phyloP scores from a whole-genome alignment of 2,888 invertebrate genomes.

The Zaprionus lineosus region DNA sequence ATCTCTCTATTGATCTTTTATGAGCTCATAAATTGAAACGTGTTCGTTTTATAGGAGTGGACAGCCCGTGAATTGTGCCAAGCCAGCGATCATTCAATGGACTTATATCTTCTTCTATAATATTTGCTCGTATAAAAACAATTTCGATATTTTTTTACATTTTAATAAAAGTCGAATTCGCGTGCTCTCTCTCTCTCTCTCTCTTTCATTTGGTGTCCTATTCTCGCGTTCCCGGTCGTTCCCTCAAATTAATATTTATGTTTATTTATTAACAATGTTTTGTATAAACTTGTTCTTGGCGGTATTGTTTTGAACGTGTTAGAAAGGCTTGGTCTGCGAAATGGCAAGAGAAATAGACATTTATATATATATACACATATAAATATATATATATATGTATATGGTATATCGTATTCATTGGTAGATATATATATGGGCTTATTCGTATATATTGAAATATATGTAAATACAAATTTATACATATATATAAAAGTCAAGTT shows the following conservation, averaged over 20 bases:
- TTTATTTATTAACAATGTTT: conserved; percentile 76
- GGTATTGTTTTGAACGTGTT: conserved; percentile 76
- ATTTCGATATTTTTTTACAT: conserved; percentile 17
- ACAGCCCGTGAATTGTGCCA: conserved; percentile 35
- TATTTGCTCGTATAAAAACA: conserved; percentile 21
- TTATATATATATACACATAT: not conserved
- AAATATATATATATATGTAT: not conserved
- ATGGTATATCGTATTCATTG: too few species aligned
- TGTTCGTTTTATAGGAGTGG: conserved; percentile 55
- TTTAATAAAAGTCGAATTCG: conserved; percentile 11
- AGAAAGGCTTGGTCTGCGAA: conserved; percentile 73
- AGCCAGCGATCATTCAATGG: conserved; percentile 32
- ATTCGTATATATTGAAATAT: too few species aligned
- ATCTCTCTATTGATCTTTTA: conserved; percentile 45
- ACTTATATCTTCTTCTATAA: conserved; percentile 36
- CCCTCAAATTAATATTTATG: conserved; percentile 78
- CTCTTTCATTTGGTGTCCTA: too few species aligned
- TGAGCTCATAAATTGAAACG: conserved; percentile 63
- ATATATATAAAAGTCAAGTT: conserved; percentile 31
- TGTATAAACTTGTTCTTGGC: conserved; percentile 72
- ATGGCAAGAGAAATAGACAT: conserved; percentile 69
- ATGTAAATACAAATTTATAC: conserved; percentile 12
- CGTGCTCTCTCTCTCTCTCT: too few species aligned
- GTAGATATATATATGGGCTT: not conserved
- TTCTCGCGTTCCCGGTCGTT: conserved; percentile 57